phyloP scores from a whole-genome alignment of 1,140 invertebrate genomes.

The Lysiphlebus fabarum region DNA sequence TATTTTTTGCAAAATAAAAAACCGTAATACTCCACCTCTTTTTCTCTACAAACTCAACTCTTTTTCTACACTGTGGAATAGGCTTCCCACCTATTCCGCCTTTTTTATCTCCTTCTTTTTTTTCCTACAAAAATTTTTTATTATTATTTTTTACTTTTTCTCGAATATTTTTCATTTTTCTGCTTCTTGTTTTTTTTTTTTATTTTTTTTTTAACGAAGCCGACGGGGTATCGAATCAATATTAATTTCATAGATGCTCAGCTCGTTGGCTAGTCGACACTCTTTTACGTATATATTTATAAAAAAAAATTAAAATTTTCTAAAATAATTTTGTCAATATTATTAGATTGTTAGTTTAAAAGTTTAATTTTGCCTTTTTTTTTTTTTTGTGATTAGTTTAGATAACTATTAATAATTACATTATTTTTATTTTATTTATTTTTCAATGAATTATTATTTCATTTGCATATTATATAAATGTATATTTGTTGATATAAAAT shows the following conservation, averaged over 20 bases:
- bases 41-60: not conserved
- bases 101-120: slow-evolving; percentile 12
- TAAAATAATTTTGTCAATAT: too few species aligned
- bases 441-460: too few species aligned
- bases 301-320: too few species aligned
- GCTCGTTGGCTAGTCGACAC: slow-evolving; percentile 9
- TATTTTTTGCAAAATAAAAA: not conserved
- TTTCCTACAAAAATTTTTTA: slow-evolving; percentile 5
- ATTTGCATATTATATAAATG: too few species aligned
- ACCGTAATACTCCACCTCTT: not conserved
- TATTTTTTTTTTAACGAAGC: slow-evolving; percentile 10
- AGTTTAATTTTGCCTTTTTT: too few species aligned
- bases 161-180: slow-evolving; percentile 4
- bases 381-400: too few species aligned
- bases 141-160: slow-evolving; percentile 7
- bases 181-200: not conserved
- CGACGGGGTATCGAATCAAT: slow-evolving; percentile 21
- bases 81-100: not conserved
- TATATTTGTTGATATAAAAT: slow-evolving; percentile 1
- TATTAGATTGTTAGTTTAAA: too few species aligned
- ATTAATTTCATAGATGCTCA: slow-evolving; percentile 24
- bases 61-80: slow-evolving; percentile 11
- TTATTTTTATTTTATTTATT: too few species aligned
- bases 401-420: too few species aligned
- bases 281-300: too few species aligned